These are phyloP conservation scores for Zaprionus kolodkinae DNA, from an alignment of 1,140 invertebrate species.

Conservation along the genomic window DNA sequence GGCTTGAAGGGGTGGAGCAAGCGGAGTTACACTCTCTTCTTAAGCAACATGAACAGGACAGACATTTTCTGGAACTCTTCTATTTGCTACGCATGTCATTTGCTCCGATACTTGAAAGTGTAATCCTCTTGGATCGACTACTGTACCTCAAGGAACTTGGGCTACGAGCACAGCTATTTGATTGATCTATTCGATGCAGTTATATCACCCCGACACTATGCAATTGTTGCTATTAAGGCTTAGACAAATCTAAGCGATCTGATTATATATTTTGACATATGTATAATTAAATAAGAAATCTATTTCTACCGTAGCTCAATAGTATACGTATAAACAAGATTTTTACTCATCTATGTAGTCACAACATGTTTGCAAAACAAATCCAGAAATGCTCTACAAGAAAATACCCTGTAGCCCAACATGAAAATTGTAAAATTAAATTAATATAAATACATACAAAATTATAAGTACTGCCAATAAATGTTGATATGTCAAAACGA, in stretches of 20 bases:
- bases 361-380: constrained; percentile 1
- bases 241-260: neutral
- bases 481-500: neutral
- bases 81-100: constrained; percentile 92
- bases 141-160: constrained; percentile 91
- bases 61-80: constrained; percentile 90
- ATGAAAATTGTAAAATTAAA: neutral
- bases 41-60: constrained; percentile 84
- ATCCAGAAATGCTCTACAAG: neutral
- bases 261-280: neutral
- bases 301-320: neutral
- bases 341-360: neutral
- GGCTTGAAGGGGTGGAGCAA: constrained; percentile 45
- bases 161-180: constrained; percentile 87
- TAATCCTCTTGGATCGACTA: constrained; percentile 93
- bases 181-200: constrained; percentile 91
- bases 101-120: constrained; percentile 92
- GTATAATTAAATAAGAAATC: constrained; percentile 2
- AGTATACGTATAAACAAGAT: too few species aligned
- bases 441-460: neutral
- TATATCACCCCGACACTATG: constrained; percentile 91
- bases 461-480: neutral
- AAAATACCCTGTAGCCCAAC: neutral
- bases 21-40: constrained; percentile 85
- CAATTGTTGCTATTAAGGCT: constrained; percentile 85